Base-by-base conservation (phyloP, 2,888 invertebrate genomes). In the Ormyrus pomaceus region DNA sequence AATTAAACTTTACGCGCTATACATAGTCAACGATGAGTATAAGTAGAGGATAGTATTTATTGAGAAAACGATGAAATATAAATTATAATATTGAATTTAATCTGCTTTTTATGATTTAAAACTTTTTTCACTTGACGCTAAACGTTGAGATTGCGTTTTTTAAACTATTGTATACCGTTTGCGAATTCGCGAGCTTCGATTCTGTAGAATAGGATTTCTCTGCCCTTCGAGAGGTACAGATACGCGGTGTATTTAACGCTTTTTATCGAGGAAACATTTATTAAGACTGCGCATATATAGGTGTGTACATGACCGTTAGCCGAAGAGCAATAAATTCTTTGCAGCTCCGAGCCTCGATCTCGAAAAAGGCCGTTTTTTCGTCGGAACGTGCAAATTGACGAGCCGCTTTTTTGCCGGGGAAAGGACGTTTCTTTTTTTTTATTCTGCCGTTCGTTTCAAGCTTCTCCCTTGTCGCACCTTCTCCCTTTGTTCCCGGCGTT, bases 31-130 rank as follows among this genome's bases (percentile, higher is more conserved):
- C 75, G 72, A 79, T 56, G 55, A 61, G 53, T 78, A 79, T 70
- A 74, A 75, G 55, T 79, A 79, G 65, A 79, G 51, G 19, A 75
- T 79, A 75, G 53, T 79, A 79, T 79, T 75, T 79, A 79, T 79
- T 75, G 64, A 71, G 10, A 46, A 74, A 64, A 59, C 46, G 71
- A 58, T 77, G 13, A 48, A 64, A 61, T 61, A 76, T 76, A 48
- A 19, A 69, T 69, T 62, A 56, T 48, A 58, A 65, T 48, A 66
- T 50, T 19, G 19, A 19, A 19, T 19, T 19, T 19, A 19, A 19
- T 19, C 19, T 19, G 19, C 19, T 19, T 19, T 19, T 19, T 19
- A 19, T 19, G 19, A 19, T 19, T 19, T 19, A 19, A 19, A 19
- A 19, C 19, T 19, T 19, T 19, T 19, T 19, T 19, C 19, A 19